A percentile compares a stretch with the other conserved stretches of the same genome.
phyloP scores from a whole-genome alignment of 2,113 vertebrate genomes.

The Chaetops frenatus region DNA sequence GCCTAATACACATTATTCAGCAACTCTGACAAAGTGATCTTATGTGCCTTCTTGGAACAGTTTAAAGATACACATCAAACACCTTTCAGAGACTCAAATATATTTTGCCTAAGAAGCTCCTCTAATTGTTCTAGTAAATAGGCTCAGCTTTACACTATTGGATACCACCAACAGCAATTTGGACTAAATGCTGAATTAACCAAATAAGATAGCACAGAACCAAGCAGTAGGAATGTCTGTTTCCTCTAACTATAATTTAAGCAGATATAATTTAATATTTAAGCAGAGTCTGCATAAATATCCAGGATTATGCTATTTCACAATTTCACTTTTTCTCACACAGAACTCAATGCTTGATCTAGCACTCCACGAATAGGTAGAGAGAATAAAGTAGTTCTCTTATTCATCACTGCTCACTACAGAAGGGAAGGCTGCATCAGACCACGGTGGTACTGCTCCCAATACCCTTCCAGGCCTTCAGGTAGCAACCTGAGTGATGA shows the following conservation, averaged over 20 bases:
- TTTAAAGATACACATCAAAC: background rate
- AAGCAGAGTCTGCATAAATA: background rate
- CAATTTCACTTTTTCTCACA: background rate
- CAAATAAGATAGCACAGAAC: background rate
- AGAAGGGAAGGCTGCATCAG: background rate
- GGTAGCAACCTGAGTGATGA: background rate
- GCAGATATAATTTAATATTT: no score
- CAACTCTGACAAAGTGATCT: background rate
- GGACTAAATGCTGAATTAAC: background rate
- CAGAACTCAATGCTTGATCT: background rate
- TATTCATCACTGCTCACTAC: background rate
- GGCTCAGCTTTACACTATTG: background rate
- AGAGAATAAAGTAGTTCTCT: background rate
- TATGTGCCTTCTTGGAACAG: background rate
- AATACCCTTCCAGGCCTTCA: background rate
- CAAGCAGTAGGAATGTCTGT: background rate
- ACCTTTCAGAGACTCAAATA: background rate
- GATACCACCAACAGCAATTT: background rate
- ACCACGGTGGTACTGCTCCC: background rate
- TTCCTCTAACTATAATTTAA: background rate
- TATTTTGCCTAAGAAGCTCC: background rate
- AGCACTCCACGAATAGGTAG: background rate
- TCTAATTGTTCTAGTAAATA: background rate
- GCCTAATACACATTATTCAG: background rate
- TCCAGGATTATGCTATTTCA: background rate